phyloP scores from a whole-genome alignment of 1,140 invertebrate genomes.

The Ostrea edulis region DNA sequence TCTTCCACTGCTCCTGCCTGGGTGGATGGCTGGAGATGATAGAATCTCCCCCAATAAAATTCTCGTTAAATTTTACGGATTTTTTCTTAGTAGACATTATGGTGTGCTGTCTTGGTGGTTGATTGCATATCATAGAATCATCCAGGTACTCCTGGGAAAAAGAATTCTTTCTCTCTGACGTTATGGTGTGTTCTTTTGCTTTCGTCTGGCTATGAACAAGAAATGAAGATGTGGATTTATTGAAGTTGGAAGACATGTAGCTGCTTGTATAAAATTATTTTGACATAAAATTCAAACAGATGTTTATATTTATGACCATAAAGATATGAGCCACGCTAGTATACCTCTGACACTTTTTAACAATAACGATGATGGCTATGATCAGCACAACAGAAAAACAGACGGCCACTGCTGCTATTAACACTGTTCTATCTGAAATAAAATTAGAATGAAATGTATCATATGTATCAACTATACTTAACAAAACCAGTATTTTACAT shows the following conservation, averaged over 20 bases:
- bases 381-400: background rate
- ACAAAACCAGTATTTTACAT: too few species aligned
- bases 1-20: background rate
- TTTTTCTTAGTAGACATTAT: background rate
- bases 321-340: background rate
- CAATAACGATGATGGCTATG: background rate
- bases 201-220: background rate
- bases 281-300: background rate
- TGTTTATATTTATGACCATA: background rate
- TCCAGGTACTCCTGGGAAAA: too few species aligned
- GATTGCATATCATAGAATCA: too few species aligned
- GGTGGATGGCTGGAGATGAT: conserved; percentile 20
- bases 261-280: background rate
- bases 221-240: background rate
- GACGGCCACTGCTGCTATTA: background rate
- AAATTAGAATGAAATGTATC: background rate
- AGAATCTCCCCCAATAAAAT: background rate
- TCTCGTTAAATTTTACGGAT: background rate
- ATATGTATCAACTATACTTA: too few species aligned
- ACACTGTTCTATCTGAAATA: background rate
- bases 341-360: conserved; percentile 10
- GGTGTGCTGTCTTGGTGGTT: too few species aligned
- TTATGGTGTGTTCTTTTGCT: background rate
- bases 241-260: background rate
- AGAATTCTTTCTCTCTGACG: background rate